These are phyloP conservation scores for Cephus spinipes DNA, from an alignment of 2,888 invertebrate species.

Conservation along the genomic window DNA sequence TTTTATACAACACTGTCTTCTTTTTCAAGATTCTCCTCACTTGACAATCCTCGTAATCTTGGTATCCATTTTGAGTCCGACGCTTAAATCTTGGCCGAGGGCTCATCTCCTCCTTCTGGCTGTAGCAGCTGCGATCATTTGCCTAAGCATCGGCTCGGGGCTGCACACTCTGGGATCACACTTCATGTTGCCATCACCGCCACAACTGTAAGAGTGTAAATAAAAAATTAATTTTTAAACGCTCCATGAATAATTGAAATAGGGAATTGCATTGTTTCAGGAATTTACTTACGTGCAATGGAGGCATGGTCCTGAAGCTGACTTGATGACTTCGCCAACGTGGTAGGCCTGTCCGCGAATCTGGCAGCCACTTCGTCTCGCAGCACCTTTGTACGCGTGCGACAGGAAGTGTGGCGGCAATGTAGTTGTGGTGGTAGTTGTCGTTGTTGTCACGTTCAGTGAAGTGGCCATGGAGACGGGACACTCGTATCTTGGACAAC, in stretches of 20 bases:
- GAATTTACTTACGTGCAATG: conserved; percentile 87
- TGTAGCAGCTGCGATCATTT: conserved; percentile 88
- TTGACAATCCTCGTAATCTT: conserved; percentile 24
- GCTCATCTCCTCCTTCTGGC: conserved; percentile 79
- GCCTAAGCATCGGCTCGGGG: conserved; percentile 89
- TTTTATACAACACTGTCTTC: conserved; percentile 56
- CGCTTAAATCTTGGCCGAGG: conserved; percentile 28
- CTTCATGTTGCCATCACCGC: conserved; percentile 93
- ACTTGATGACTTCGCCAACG: conserved; percentile 86
- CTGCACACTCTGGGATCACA: conserved; percentile 92
- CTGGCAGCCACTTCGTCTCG: conserved; percentile 84
- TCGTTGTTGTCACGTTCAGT: conserved; percentile 86
- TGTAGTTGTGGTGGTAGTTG: conserved; percentile 83
- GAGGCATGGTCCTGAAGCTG: conserved; percentile 92
- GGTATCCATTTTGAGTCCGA: conserved; percentile 22
- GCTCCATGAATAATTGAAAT: conserved; percentile 8
- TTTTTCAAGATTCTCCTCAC: conserved; percentile 28
- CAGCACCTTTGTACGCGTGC: conserved; percentile 82
- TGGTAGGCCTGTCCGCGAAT: conserved; percentile 86
- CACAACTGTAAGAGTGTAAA: conserved; percentile 76
- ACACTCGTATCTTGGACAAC: conserved; percentile 94
- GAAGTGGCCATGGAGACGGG: conserved; percentile 89
- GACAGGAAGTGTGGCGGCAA: conserved; percentile 86
- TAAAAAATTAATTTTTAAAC: conserved; percentile 18
- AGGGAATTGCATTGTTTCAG: conserved; percentile 18